Conservation (phyloP, 1,140 invertebrate species). For the Thaumatotibia leucotreta region DNA sequence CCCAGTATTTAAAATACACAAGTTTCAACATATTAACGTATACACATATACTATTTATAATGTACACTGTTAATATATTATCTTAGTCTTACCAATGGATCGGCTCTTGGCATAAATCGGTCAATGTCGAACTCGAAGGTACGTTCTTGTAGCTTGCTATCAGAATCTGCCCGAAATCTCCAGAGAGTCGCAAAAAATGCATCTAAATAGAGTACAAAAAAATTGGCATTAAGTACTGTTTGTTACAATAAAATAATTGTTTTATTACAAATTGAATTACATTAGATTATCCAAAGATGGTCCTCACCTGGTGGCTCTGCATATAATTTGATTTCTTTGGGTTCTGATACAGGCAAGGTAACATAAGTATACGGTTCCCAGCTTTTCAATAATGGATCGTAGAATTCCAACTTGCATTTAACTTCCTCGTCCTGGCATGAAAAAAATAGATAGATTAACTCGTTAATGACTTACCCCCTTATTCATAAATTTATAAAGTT, state of each 20-base stretch:
- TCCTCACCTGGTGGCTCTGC: slow-evolving; percentile 31
- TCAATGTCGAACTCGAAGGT: slow-evolving; percentile 40
- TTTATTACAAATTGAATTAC: not conserved
- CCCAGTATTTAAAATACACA: too few relatives aligned
- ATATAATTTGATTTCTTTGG: slow-evolving; percentile 34
- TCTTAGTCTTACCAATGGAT: slow-evolving; percentile 39
- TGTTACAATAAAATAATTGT: not conserved
- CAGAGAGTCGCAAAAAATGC: slow-evolving; percentile 49
- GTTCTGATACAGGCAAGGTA: slow-evolving; percentile 43
- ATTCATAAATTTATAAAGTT: slow-evolving; percentile 20
- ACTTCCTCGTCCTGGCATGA: slow-evolving; percentile 40
- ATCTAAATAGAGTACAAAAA: slow-evolving; percentile 32
- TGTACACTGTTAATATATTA: too few relatives aligned
- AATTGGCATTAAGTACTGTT: not conserved
- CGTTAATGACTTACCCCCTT: not conserved
- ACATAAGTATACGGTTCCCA: slow-evolving; percentile 54
- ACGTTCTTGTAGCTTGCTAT: slow-evolving; percentile 1
- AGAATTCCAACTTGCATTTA: slow-evolving; percentile 51
- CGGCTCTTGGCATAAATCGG: slow-evolving; percentile 37
- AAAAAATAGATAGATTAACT: not conserved
- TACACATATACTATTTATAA: too few relatives aligned
- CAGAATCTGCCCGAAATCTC: slow-evolving; percentile 38
- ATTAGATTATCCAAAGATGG: too few relatives aligned
- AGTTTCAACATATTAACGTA: too few relatives aligned
- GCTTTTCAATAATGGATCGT: slow-evolving; percentile 28